phyloP scores from a whole-genome alignment of 1,140 invertebrate species.

The Bombyx mandarina region DNA sequence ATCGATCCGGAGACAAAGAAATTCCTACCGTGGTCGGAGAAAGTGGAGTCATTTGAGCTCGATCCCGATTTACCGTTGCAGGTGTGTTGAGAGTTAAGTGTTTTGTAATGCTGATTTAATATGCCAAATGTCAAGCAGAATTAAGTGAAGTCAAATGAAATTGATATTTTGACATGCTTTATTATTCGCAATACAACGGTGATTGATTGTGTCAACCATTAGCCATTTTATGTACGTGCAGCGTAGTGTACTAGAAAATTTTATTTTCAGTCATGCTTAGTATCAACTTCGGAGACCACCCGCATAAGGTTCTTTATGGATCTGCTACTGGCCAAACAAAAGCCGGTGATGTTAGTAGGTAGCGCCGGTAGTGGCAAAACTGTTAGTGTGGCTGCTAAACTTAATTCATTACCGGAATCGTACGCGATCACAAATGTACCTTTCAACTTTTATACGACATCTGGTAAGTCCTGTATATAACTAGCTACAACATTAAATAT shows the following conservation, averaged over 20 bases:
- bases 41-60: conserved; percentile 82
- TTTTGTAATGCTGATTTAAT: background rate
- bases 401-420: conserved; percentile 81
- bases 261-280: conserved; percentile 73
- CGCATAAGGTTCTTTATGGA: conserved; percentile 92
- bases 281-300: conserved; percentile 91
- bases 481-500: background rate
- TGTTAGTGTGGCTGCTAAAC: conserved; percentile 88
- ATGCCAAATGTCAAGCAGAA: too few species aligned
- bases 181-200: too few species aligned
- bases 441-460: conserved; percentile 97
- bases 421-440: conserved; percentile 90
- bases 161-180: too few species aligned
- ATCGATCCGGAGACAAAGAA: conserved; percentile 89
- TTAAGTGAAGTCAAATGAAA: too few species aligned
- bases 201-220: background rate
- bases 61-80: conserved; percentile 90
- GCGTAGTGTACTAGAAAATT: background rate
- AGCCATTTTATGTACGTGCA: background rate
- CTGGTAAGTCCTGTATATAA: conserved; percentile 70
- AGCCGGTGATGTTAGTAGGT: conserved; percentile 93
- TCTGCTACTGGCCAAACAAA: conserved; percentile 82
- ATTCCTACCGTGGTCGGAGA: conserved; percentile 89
- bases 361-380: conserved; percentile 90
- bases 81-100: conserved; percentile 60